Base-by-base conservation (phyloP, 2,888 invertebrate species). In the Cepaea hortensis region DNA sequence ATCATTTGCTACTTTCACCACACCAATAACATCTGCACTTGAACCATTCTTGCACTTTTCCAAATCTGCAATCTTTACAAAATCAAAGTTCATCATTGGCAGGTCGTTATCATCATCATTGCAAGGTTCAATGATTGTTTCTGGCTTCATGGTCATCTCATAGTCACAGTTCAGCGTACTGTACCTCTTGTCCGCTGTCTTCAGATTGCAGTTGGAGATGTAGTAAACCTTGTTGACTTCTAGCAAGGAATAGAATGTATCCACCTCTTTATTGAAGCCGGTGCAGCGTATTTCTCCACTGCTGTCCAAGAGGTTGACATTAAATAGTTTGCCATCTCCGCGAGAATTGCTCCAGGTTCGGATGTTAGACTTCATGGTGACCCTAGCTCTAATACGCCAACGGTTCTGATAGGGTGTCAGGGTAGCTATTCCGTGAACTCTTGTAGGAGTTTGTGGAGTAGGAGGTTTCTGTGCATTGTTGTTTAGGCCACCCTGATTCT, bases 391-490 rank as follows among this genome's bases (percentile, higher is more conserved):
- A 87, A 99, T 97, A 3, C 97, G 96, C 98, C 98, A 99, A 92
- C 96, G 97, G 94, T 98, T 98, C 93, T 98, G 98, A 94, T 98
- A 99, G 0, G 98, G 98, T 90, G 97, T 98, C 18, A 99, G 95
- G 91, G 97, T 97, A 23, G 96, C 95, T 91, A 99, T 98, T 0
- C 98, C 97, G 94, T 96, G 96, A 50, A 96, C 92, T 82, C 92
- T 90, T 15, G 90, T 87, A n/a, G 90, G 89, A n/a, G 91, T 89
- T 23, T 79, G 46, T 72, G 88, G 88, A 20, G 87, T 79, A 35
- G 73, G 35, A 46, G 65, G 55, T 73, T 79, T 79, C 0, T 72
- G 20, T 72, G 73, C 50, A 68, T 85, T 85, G 84, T 62, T 84
- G 70, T 85, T 85, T 35, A 35, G 73, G 18, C 46, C 35, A 61